Percentiles rank a stretch among this genome's conserved stretches.
Evolutionary conservation across 2,113 vertebrate genomes (phyloP).

Genomic region (Cebus imitator): DNA sequence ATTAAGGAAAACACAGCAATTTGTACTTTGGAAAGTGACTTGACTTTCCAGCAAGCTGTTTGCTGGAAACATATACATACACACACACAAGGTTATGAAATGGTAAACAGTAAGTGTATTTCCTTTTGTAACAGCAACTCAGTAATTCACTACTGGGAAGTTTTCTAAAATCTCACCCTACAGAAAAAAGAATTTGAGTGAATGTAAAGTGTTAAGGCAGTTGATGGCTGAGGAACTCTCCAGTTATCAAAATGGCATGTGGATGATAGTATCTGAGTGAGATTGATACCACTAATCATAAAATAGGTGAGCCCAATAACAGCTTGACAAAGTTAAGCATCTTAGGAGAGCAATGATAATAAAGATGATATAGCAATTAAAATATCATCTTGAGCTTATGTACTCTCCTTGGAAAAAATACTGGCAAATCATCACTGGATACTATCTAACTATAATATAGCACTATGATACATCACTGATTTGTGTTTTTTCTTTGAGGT

Average conservation of each 20-base stretch:
- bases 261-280: background rate
- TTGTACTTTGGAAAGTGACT: background rate
- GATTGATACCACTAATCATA: background rate
- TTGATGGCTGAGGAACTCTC: background rate
- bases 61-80: background rate
- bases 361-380: background rate
- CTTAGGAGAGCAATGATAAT: background rate
- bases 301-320: background rate
- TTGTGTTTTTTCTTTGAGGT: too few relatives aligned
- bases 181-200: background rate
- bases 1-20: background rate
- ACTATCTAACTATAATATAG: background rate
- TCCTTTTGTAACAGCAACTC: background rate
- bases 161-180: background rate
- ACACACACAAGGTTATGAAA: background rate
- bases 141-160: background rate
- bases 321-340: background rate
- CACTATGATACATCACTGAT: background rate
- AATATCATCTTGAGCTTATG: background rate
- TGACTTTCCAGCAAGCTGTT: background rate
- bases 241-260: background rate
- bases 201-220: background rate
- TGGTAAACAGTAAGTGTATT: background rate
- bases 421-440: background rate
- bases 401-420: background rate